These are phyloP conservation scores for Jordanella pulchra DNA, from an alignment of 2,797 vertebrate genomes.

Conservation along the genomic window DNA sequence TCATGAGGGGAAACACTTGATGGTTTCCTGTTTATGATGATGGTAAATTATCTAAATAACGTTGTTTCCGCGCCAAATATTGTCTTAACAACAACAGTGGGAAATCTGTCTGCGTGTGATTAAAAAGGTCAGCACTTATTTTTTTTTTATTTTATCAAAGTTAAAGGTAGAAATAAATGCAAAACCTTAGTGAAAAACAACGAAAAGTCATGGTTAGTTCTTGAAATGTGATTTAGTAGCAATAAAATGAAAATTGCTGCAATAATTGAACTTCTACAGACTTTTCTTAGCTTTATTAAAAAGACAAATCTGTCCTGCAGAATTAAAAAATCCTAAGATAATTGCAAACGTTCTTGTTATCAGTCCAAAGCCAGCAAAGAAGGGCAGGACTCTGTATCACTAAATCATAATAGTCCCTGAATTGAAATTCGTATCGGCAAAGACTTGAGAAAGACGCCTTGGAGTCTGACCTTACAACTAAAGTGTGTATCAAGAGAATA, in stretches of 20 bases:
- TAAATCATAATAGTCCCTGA: conserved; percentile 9
- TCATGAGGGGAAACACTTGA: background rate
- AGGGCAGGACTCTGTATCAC: background rate
- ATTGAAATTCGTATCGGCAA: conserved; percentile 12
- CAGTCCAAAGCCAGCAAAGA: background rate
- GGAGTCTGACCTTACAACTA: conserved; percentile 39
- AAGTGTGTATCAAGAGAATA: conserved; percentile 11
- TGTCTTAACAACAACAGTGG: conserved; percentile 17
- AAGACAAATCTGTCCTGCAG: background rate
- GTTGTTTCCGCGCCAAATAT: conserved; percentile 41
- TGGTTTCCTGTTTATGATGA: conserved; percentile 12
- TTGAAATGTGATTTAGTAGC: background rate
- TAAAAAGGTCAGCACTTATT: conserved; percentile 40
- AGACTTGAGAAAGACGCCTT: conserved; percentile 14
- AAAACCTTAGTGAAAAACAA: background rate
- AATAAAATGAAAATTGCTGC: background rate
- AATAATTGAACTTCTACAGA: background rate
- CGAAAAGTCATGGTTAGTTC: background rate
- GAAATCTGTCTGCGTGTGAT: conserved; percentile 28
- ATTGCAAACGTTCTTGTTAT: conserved; percentile 4
- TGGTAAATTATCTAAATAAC: conserved; percentile 2
- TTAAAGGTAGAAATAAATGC: conserved; percentile 21
- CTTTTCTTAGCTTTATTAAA: background rate
- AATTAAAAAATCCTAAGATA: conserved; percentile 13
- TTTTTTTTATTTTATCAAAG: conserved; percentile 43